These are phyloP conservation scores for Oreamnos americanus DNA, from an alignment of 2,113 vertebrate genomes.

Conservation along the genomic window DNA sequence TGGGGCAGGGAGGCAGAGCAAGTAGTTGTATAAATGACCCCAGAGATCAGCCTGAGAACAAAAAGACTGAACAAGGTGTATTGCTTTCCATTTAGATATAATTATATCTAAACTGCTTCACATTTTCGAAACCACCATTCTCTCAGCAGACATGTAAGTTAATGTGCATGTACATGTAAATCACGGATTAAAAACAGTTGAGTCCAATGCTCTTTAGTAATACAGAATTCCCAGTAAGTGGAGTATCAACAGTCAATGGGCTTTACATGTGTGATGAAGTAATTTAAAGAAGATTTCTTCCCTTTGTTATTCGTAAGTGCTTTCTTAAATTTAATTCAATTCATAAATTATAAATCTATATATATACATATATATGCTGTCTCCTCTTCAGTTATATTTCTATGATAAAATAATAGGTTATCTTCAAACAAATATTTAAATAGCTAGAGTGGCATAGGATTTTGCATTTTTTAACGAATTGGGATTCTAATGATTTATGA, in stretches of 20 bases:
- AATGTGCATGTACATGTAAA: not conserved
- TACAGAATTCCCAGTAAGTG: not conserved
- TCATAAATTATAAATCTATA: not conserved
- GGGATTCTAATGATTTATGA: not conserved
- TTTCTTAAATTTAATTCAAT: not conserved
- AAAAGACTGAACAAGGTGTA: not conserved
- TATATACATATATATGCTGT: not conserved
- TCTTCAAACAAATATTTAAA: not conserved
- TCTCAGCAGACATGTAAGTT: not conserved
- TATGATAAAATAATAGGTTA: not conserved
- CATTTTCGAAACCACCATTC: not conserved
- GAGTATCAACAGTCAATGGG: not conserved
- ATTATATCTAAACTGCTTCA: not conserved
- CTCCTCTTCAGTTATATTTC: not conserved
- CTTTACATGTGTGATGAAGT: not conserved
- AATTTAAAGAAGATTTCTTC: not conserved
- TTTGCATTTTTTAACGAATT: not conserved
- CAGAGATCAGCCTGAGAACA: not conserved
- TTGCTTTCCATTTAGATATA: not conserved
- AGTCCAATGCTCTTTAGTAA: not conserved
- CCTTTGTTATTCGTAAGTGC: not conserved
- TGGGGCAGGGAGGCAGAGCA: not conserved
- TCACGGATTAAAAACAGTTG: not conserved
- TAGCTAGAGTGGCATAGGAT: not conserved
- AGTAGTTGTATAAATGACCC: not conserved